These are phyloP conservation scores for Flexamia atlantica DNA, from an alignment of 2,888 invertebrate species.

Conservation along the genomic window DNA sequence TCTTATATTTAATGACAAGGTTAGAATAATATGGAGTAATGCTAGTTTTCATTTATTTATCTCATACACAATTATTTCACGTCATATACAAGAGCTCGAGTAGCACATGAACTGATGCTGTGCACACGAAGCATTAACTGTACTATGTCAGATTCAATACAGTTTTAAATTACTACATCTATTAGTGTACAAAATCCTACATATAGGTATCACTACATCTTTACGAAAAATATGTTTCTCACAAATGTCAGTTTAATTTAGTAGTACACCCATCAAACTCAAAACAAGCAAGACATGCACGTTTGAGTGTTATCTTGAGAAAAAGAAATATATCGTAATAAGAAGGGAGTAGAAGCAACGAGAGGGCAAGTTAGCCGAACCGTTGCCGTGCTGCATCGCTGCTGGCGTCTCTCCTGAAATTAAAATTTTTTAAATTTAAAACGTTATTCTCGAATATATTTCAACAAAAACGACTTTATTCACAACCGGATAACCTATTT, in stretches of 20 bases:
- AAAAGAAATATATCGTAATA: neutral
- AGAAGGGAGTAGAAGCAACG: neutral
- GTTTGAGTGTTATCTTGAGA: constrained; percentile 19
- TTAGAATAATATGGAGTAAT: too few species aligned
- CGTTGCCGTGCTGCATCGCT: constrained; percentile 84
- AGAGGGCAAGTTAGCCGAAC: neutral
- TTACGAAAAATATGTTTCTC: constrained; percentile 23
- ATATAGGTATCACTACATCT: neutral
- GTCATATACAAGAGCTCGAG: too few species aligned
- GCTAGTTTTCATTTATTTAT: too few species aligned
- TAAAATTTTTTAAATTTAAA: constrained; percentile 73
- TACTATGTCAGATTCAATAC: neutral
- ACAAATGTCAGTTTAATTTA: neutral
- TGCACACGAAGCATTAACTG: too few species aligned
- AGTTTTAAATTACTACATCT: neutral
- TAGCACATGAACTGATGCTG: too few species aligned
- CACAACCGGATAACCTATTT: too few species aligned
- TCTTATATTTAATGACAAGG: too few species aligned
- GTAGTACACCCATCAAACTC: neutral
- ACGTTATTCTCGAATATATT: too few species aligned
- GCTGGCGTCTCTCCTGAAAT: constrained; percentile 89
- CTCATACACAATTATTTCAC: too few species aligned
- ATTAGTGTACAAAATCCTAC: constrained; percentile 25
- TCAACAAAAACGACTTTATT: too few species aligned
- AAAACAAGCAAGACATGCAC: neutral